These are phyloP conservation scores for Oxytorus armatus DNA, from an alignment of 2,888 invertebrate genomes.

Conservation along the genomic window DNA sequence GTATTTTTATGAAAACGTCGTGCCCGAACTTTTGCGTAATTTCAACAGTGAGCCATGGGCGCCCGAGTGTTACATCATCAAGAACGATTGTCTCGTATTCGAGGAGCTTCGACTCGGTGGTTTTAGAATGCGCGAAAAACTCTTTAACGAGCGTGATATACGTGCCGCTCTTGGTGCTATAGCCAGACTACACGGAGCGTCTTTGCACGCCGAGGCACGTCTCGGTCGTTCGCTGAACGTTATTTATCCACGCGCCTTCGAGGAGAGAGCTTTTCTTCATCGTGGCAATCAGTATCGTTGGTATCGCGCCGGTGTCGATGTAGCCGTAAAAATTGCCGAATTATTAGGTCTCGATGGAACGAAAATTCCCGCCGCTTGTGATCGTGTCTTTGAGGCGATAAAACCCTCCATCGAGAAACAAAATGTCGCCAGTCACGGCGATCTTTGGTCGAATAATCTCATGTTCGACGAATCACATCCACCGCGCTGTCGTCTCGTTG, in stretches of 20 bases:
- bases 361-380: conserved; percentile 67
- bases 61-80: conserved; percentile 79
- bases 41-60: conserved; percentile 77
- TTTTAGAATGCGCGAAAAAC: conserved; percentile 73
- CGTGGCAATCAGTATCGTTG: conserved; percentile 70
- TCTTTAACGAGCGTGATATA: conserved; percentile 74
- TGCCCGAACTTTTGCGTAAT: conserved; percentile 81
- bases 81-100: conserved; percentile 80
- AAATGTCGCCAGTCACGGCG: conserved; percentile 87
- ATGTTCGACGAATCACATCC: conserved; percentile 85
- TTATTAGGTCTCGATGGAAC: conserved; percentile 69
- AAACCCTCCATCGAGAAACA: conserved; percentile 77
- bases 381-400: conserved; percentile 70
- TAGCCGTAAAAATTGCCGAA: conserved; percentile 74
- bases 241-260: conserved; percentile 74
- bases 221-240: conserved; percentile 72
- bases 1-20: conserved; percentile 83
- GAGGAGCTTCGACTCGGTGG: conserved; percentile 82
- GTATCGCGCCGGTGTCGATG: conserved; percentile 73
- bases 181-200: conserved; percentile 79
- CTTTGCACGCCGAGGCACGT: conserved; percentile 77
- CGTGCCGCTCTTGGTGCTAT: conserved; percentile 74
- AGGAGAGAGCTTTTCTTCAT: conserved; percentile 71
- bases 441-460: conserved; percentile 88
- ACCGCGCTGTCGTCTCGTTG: conserved; percentile 88